These are phyloP conservation scores for Tadarida brasiliensis DNA, from an alignment of 2,797 vertebrate genomes.

Conservation along the genomic window DNA sequence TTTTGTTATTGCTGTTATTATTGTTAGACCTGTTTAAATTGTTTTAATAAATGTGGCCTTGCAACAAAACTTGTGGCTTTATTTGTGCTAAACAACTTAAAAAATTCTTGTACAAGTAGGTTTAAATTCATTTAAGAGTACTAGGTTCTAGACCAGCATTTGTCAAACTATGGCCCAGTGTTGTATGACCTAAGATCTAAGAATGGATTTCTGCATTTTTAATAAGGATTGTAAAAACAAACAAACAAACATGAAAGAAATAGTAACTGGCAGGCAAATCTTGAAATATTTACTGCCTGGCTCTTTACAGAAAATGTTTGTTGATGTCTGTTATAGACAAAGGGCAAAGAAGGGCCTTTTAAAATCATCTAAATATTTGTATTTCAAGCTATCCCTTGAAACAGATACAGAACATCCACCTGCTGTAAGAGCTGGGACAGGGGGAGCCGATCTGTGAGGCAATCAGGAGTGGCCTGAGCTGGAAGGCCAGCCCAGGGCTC, in stretches of 20 bases:
- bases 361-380: neutral
- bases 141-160: neutral
- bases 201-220: neutral
- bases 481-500: neutral
- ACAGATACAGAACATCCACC: neutral
- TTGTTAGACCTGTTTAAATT: neutral
- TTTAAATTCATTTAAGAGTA: conserved; percentile 11
- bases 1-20: neutral
- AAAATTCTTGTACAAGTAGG: neutral
- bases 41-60: neutral
- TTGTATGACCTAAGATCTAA: neutral
- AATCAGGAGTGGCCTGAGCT: neutral
- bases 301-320: neutral
- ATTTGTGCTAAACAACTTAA: neutral
- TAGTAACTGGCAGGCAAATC: neutral
- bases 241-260: neutral
- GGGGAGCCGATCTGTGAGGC: neutral
- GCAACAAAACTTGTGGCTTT: neutral
- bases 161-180: neutral
- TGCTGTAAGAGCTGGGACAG: neutral
- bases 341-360: neutral
- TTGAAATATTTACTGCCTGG: neutral
- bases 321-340: neutral
- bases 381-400: neutral
- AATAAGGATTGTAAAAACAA: neutral